Conservation (phyloP, 2,797 vertebrate species). For the Helarctos malayanus region DNA sequence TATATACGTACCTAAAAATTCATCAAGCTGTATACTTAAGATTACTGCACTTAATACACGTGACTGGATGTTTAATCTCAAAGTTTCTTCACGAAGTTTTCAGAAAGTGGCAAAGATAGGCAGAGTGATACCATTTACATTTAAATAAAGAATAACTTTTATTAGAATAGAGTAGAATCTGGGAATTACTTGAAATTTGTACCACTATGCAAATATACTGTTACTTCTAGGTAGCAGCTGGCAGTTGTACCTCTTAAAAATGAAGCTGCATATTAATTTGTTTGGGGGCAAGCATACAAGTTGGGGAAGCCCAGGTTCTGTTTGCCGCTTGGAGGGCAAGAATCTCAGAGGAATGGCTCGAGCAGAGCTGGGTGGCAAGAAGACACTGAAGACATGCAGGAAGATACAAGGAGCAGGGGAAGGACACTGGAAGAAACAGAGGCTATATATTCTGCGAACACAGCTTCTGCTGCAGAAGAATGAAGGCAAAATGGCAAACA, state of each 20-base stretch:
- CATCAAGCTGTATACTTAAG: background rate
- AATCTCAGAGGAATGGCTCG: background rate
- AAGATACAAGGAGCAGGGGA: background rate
- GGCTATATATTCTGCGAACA: background rate
- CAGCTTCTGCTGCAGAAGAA: background rate
- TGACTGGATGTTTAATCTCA: background rate
- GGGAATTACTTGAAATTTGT: constrained; percentile 67
- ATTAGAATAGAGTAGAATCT: constrained; percentile 57
- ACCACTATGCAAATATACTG: constrained; percentile 12
- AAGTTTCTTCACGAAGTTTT: constrained; percentile 5
- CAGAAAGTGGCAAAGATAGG: constrained; percentile 45
- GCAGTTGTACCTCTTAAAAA: constrained; percentile 59
- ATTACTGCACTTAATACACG: background rate
- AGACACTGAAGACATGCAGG: background rate
- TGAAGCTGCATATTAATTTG: constrained; percentile 8
- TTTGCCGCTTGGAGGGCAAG: background rate
- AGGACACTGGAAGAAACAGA: background rate
- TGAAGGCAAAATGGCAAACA: background rate
- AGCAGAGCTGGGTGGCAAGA: background rate
- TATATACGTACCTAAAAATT: background rate
- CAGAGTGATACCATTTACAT: constrained; percentile 62
- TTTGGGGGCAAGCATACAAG: background rate
- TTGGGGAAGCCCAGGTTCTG: background rate
- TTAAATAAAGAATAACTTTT: constrained; percentile 65
- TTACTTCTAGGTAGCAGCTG: constrained; percentile 46